Conservation (phyloP, 2,113 vertebrate species). For the Dasyurus viverrinus region DNA sequence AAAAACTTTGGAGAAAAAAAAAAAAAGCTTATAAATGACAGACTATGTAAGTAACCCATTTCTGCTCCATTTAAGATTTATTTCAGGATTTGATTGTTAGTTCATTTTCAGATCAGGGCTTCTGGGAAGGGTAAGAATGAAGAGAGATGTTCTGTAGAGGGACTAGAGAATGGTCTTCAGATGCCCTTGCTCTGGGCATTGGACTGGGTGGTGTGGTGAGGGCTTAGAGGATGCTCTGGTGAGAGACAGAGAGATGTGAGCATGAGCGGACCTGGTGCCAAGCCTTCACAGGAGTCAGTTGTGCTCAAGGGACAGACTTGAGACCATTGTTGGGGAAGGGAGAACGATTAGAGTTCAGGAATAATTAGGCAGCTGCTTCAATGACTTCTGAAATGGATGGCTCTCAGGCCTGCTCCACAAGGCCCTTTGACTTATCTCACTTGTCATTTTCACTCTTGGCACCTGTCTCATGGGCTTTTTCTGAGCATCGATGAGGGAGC, state of each 20-base stretch:
- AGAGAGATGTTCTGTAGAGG: background rate
- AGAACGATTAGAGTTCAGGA: background rate
- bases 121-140: background rate
- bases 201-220: background rate
- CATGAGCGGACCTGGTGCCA: background rate
- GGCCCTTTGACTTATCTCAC: background rate
- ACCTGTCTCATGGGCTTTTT: background rate
- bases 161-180: background rate
- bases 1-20: background rate
- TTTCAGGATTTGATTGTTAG: background rate
- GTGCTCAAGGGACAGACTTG: background rate
- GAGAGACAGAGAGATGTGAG: background rate
- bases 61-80: background rate
- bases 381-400: background rate
- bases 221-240: background rate
- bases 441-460: background rate
- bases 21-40: background rate
- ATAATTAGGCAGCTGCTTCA: background rate
- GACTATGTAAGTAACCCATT: background rate
- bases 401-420: background rate
- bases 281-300: background rate
- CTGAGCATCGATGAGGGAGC: background rate
- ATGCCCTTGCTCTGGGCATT: background rate
- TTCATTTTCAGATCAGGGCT: background rate
- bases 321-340: background rate